Conservation (phyloP, 2,113 vertebrate species). For the Vicugna pacos region DNA sequence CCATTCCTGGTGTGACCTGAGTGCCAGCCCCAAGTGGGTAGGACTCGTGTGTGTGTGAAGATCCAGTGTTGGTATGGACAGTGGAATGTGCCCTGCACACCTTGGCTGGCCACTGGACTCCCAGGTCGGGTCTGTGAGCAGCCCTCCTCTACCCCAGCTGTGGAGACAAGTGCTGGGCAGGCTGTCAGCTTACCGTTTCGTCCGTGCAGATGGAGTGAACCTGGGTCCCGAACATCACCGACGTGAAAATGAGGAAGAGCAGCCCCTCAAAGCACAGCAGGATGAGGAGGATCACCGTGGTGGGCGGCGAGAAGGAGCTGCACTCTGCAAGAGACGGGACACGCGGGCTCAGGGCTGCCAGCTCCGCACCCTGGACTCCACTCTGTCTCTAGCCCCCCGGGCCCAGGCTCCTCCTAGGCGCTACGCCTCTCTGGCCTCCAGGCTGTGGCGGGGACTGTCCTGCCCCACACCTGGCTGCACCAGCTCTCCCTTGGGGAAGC, state of each 20-base stretch:
- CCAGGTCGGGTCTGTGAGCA: background rate
- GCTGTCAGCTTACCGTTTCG: constrained; percentile 93
- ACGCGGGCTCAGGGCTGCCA: rapidly evolving
- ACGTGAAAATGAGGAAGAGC: constrained; percentile 98
- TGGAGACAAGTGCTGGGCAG: background rate
- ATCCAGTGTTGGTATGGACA: background rate
- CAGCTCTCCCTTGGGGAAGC: too few species aligned
- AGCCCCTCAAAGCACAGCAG: constrained; percentile 97
- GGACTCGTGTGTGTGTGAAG: rapidly evolving
- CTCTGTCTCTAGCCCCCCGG: background rate
- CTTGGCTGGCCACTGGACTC: background rate
- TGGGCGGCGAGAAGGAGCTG: constrained; percentile 96
- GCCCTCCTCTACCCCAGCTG: background rate
- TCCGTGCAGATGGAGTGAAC: constrained; percentile 98
- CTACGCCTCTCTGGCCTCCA: background rate
- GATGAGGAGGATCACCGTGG: constrained; percentile 97
- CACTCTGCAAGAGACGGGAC: constrained; percentile 90
- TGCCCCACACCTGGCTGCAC: background rate
- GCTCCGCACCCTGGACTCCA: background rate
- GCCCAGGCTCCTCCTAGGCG: background rate
- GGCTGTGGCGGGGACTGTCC: background rate
- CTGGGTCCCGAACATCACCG: constrained; percentile 99
- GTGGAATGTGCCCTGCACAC: background rate
- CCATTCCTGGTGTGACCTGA: background rate
- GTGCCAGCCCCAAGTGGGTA: background rate